phyloP scores from a whole-genome alignment of 2,888 invertebrate species.

The Nomada lathburiana region DNA sequence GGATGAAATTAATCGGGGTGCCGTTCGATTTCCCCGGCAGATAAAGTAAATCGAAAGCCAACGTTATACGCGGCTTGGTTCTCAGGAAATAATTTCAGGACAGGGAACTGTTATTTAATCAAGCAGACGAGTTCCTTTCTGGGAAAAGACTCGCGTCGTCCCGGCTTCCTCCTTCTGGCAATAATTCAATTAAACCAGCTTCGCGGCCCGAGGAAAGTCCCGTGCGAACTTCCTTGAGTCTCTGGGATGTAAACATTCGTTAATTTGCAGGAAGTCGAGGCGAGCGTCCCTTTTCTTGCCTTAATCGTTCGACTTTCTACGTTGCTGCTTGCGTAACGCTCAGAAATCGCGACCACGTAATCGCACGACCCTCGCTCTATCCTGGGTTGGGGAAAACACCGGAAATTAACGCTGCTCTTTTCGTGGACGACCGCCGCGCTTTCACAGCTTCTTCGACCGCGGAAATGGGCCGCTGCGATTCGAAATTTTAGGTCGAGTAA shows the following conservation, averaged over 20 bases:
- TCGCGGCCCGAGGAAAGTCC: slow-evolving; percentile 49
- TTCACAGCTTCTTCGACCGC: neutral
- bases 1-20: neutral
- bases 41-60: slow-evolving; percentile 16
- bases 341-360: slow-evolving; percentile 42
- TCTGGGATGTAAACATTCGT: slow-evolving; percentile 48
- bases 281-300: slow-evolving; percentile 25
- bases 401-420: slow-evolving; percentile 45
- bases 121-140: slow-evolving; percentile 46
- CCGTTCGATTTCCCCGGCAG: slow-evolving; percentile 5
- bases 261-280: slow-evolving; percentile 53
- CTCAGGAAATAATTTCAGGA: slow-evolving; percentile 46
- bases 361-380: slow-evolving; percentile 26
- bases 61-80: neutral
- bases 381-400: slow-evolving; percentile 29
- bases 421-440: slow-evolving; percentile 22
- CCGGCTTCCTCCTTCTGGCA: slow-evolving; percentile 53
- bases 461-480: neutral
- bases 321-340: slow-evolving; percentile 34
- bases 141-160: slow-evolving; percentile 34
- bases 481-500: too few relatives aligned
- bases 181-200: slow-evolving; percentile 55
- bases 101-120: slow-evolving; percentile 53
- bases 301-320: slow-evolving; percentile 52
- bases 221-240: slow-evolving; percentile 59